Base-by-base conservation (phyloP, 2,888 invertebrate species). In the Gymnoscelis rufifasciata region DNA sequence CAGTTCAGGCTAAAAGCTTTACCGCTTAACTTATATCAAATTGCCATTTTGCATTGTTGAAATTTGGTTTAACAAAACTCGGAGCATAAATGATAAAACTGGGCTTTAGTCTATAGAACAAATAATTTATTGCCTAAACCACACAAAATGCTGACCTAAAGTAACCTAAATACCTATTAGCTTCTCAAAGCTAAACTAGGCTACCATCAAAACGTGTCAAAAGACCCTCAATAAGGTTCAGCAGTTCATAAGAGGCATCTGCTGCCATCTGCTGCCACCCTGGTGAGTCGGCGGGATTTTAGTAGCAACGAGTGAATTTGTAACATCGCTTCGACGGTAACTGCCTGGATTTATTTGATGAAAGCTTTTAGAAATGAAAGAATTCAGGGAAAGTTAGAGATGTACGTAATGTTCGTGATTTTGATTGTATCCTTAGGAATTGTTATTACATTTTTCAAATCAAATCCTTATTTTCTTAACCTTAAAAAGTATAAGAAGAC, bases 211-310 rank as follows among this genome's bases (percentile, higher is more conserved):
- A 50, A 48, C 51, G 54, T 58, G 54, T 58, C 54, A 53, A 56
- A 47, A 51, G 54, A 51, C 38, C 44, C 58, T 60, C 54, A 52
- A 53, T 59, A 57, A 56, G 54, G n/a, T n/a, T n/a, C n/a, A n/a
- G 45, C 54, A 46, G 55, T 54, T 47, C 52, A 55, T 54, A 55
- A 55, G 31, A 53, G 35, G 42, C 47, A 14, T 11, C 57, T 52
- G 49, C 53, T 54, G 52, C 27, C 19, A 19, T 19, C 19, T 19
- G 41, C 28, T 39, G 8, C 23, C 43, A 44, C 44, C 44, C 28
- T 28, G 44, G 41, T 44, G 44, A 49, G 31, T 39, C 27, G 10
- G 1, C 12, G 28, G 37, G 33, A 39, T 36, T 43, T 24, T 31
- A 5, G 5, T 5, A 19, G 3, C 3, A 2, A 19, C 40, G 15